Evolutionary conservation across 2,888 invertebrate genomes (phyloP).

Genomic region (Mesochorus sp.): DNA sequence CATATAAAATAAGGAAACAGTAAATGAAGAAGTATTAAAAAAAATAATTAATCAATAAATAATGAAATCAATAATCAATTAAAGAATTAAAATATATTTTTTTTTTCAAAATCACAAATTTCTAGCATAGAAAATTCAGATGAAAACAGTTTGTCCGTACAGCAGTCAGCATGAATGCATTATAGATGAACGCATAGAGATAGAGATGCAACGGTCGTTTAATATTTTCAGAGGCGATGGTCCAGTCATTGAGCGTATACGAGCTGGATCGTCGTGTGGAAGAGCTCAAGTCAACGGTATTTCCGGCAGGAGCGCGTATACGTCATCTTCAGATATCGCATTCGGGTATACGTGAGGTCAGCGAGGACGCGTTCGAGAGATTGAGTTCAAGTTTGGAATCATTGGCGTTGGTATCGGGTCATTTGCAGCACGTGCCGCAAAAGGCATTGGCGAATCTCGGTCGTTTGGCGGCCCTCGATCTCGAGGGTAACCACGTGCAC

Average conservation of each 20-base stretch:
- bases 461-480: conserved; percentile 89
- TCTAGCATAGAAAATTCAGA: no score
- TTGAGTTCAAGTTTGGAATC: conserved; percentile 85
- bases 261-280: conserved; percentile 92
- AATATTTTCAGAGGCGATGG: conserved; percentile 77
- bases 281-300: conserved; percentile 89
- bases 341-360: conserved; percentile 83
- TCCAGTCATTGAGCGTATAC: conserved; percentile 94
- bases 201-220: no score
- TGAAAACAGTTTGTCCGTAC: no score
- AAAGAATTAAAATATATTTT: no score
- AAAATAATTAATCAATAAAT: no score
- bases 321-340: conserved; percentile 91
- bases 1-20: no score
- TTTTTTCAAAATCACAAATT: no score
- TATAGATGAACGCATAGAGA: no score
- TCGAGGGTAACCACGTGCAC: conserved; percentile 92
- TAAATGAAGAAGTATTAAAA: no score
- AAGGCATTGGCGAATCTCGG: conserved; percentile 89
- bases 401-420: conserved; percentile 89
- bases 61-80: no score
- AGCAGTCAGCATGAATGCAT: no score
- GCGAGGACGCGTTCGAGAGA: conserved; percentile 79
- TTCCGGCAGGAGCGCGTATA: conserved; percentile 87
- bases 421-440: conserved; percentile 89